Conservation (phyloP, 2,113 vertebrate genomes). For the Cercocebus atys region DNA sequence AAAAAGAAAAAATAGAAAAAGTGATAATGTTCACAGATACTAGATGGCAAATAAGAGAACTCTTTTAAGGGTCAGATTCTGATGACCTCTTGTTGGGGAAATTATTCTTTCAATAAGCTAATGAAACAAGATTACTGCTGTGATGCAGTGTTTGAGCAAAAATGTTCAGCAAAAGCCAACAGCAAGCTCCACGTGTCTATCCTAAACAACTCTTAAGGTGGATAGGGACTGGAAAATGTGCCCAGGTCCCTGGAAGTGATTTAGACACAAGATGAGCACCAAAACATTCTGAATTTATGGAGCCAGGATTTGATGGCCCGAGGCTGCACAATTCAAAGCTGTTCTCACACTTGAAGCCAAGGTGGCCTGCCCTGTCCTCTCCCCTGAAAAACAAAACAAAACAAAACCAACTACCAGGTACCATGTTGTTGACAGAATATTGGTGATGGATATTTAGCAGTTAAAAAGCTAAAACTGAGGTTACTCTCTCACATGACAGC, state of each 20-base stretch:
- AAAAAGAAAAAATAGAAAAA: neutral
- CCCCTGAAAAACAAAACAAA: neutral
- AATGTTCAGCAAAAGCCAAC: neutral
- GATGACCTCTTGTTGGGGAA: neutral
- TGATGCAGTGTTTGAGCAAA: neutral
- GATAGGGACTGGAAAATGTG: neutral
- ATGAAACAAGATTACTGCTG: neutral
- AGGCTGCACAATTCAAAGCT: conserved; percentile 16
- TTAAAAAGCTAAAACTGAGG: neutral
- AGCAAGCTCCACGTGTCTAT: neutral
- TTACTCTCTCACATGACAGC: neutral
- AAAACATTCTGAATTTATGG: neutral
- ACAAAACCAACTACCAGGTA: neutral
- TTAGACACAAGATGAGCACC: neutral
- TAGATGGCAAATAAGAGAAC: conserved; percentile 22
- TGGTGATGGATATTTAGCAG: neutral
- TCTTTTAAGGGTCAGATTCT: conserved; percentile 5
- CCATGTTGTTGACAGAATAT: neutral
- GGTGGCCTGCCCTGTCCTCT: neutral
- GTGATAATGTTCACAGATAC: neutral
- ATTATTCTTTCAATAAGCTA: neutral
- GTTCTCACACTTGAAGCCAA: neutral
- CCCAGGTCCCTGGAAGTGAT: neutral
- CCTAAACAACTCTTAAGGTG: neutral
- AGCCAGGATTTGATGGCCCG: neutral